Percentiles rank a stretch among this genome's conserved stretches.
Conservation (phyloP, 1,140 invertebrate species). For the Drosophila kanapiae region DNA sequence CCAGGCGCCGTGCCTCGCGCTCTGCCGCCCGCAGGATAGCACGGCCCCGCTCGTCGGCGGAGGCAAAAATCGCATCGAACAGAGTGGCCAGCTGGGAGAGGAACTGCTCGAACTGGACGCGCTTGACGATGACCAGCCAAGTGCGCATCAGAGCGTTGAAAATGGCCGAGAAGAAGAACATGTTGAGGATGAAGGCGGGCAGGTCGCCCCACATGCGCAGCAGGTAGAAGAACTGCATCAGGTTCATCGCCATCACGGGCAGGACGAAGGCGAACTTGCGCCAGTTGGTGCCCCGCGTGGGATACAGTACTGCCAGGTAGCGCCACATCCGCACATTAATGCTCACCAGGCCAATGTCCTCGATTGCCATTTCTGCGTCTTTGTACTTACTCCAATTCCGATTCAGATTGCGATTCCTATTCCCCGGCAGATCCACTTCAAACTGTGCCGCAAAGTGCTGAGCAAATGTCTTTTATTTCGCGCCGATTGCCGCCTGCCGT, state of each 20-base stretch:
- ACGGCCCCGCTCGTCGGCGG: conserved; percentile 23
- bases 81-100: conserved; percentile 46
- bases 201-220: conserved; percentile 71
- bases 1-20: conserved; percentile 45
- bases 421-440: conserved; percentile 42
- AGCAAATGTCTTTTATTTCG: conserved; percentile 72
- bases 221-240: conserved; percentile 76
- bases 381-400: conserved; percentile 1
- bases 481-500: conserved; percentile 43
- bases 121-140: conserved; percentile 67
- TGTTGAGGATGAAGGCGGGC: conserved; percentile 73
- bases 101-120: conserved; percentile 44
- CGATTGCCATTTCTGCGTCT: conserved; percentile 20
- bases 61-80: conserved; percentile 47
- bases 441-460: conserved; percentile 67
- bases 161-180: conserved; percentile 75
- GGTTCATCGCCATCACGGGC: conserved; percentile 67
- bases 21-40: conserved; percentile 42
- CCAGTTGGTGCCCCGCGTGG: conserved; percentile 52
- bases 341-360: conserved; percentile 69
- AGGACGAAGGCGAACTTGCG: conserved; percentile 69
- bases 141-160: conserved; percentile 77
- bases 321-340: conserved; percentile 77
- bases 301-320: conserved; percentile 63
- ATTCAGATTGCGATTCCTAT: conserved; percentile 1